phyloP scores from a whole-genome alignment of 2,797 vertebrate genomes.

The Myoxocephalus aenaeus region DNA sequence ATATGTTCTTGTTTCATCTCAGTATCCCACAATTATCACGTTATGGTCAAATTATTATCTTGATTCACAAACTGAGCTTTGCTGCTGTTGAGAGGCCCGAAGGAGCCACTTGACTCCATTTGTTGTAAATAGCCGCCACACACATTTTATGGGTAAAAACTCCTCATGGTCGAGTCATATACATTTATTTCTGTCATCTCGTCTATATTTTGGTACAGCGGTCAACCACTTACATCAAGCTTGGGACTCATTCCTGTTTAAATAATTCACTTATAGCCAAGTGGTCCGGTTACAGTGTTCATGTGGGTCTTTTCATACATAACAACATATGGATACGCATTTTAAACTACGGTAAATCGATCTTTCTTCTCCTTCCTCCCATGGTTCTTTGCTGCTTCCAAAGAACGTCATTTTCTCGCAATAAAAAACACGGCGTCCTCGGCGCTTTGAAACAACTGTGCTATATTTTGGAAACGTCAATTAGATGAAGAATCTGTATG shows the following conservation, averaged over 20 bases:
- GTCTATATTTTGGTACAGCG: not conserved
- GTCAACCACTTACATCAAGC: too few species aligned
- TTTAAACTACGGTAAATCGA: not conserved
- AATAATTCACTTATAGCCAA: not conserved
- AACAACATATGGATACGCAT: not conserved
- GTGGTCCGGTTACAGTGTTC: not conserved
- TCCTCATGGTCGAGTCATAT: not conserved
- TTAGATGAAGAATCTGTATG: not conserved
- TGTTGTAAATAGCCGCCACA: slow-evolving; percentile 36
- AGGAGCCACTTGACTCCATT: slow-evolving; percentile 44
- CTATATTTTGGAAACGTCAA: not conserved
- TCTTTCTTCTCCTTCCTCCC: not conserved
- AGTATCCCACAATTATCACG: slow-evolving; percentile 56
- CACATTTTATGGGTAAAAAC: slow-evolving; percentile 40
- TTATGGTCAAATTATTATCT: slow-evolving; percentile 61
- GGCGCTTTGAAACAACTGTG: not conserved
- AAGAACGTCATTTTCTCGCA: not conserved
- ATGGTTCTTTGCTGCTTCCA: not conserved
- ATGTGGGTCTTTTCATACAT: too few species aligned
- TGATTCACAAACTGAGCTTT: slow-evolving; percentile 56
- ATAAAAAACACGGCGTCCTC: not conserved
- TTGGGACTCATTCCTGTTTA: not conserved
- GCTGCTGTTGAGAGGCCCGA: slow-evolving; percentile 26
- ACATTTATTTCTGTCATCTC: too few species aligned
- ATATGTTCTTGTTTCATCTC: slow-evolving; percentile 59